These are phyloP conservation scores for Drosophila pruinosa DNA, from an alignment of 1,140 invertebrate species.

Conservation along the genomic window DNA sequence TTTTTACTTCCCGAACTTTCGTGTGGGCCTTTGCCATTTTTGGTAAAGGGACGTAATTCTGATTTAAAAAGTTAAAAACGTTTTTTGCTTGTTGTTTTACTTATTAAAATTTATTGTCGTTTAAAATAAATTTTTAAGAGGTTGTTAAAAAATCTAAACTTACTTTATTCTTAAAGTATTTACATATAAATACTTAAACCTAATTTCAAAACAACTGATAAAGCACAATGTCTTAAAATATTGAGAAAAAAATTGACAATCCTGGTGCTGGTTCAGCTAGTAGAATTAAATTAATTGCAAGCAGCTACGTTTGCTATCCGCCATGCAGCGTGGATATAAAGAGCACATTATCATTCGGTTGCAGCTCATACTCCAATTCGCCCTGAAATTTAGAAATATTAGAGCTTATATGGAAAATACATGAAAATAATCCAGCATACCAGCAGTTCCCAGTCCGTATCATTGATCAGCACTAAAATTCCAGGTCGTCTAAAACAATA, in stretches of 20 bases:
- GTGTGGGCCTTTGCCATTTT: slow-evolving; percentile 70
- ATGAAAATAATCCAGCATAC: slow-evolving; percentile 83
- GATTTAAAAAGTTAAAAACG: slow-evolving; percentile 21
- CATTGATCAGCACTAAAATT: slow-evolving; percentile 96
- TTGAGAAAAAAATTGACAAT: too few species aligned
- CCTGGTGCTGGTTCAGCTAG: too few species aligned
- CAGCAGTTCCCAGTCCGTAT: slow-evolving; percentile 95
- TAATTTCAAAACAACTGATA: too few species aligned
- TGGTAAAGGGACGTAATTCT: slow-evolving; percentile 75
- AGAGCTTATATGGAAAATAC: background rate
- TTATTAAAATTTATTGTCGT: slow-evolving; percentile 3
- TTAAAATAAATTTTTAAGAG: background rate
- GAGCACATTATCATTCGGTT: slow-evolving; percentile 84
- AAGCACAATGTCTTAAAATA: too few species aligned
- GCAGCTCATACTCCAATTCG: slow-evolving; percentile 84
- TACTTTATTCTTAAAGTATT: background rate
- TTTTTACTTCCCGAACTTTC: slow-evolving; percentile 61
- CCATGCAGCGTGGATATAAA: slow-evolving; percentile 87
- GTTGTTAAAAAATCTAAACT: too few species aligned
- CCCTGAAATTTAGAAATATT: slow-evolving; percentile 71
- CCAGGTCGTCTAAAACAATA: slow-evolving; percentile 89
- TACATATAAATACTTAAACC: slow-evolving; percentile 23
- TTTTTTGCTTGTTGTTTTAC: slow-evolving; percentile 13
- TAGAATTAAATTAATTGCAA: background rate
- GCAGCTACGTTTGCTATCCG: slow-evolving; percentile 76